Base-by-base conservation (phyloP, 2,797 vertebrate genomes). In the Enteromius anoplus region DNA sequence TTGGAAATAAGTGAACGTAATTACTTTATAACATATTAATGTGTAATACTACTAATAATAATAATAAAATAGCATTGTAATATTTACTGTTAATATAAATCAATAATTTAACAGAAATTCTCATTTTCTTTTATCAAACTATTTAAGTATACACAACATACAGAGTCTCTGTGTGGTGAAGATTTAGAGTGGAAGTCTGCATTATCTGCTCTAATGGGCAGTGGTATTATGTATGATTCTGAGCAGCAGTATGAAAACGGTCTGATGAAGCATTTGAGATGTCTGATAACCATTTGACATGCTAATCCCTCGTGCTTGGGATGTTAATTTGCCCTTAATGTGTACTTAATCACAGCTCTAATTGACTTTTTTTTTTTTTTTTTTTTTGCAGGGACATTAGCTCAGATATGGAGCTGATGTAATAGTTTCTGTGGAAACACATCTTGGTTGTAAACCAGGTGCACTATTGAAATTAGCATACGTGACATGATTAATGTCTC, bases 381-480 rank as follows among this genome's bases (percentile, higher is more conserved):
- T 60, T 51, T 71, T 76, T 70, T 34, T 7, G 21, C 40, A 12
- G 15, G 45, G n/a, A 47, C 34, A 26, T 26, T 26, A 26, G 26
- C 26, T 26, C 26, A 26, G 26, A 26, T 26, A 26, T 26, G 26
- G 26, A 26, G 26, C 26, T 26, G 26, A 26, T 26, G 51, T 29
- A 21, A 47, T 58, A 40, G 12, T 45, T 60, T 58, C 12, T 78
- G 11, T 21, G 53, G 80, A 58, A 70, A 34, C 32, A 29, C 4
- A 37, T 75, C 29, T 40, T 42, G 51, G 51, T 64, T 72, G 17
- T 26, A 81, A 49, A 55, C n/a, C 3, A 77, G 60, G 11, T 19
- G 15, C 47, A 37, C 53, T 72, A 32, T 71, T 69, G 37, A 89
- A 92, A 92, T 92, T 91, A 92, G 91, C 89, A 92, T 87, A 12